These are phyloP conservation scores for Lepidochitona cinerea DNA, from an alignment of 2,888 invertebrate genomes.

Conservation along the genomic window DNA sequence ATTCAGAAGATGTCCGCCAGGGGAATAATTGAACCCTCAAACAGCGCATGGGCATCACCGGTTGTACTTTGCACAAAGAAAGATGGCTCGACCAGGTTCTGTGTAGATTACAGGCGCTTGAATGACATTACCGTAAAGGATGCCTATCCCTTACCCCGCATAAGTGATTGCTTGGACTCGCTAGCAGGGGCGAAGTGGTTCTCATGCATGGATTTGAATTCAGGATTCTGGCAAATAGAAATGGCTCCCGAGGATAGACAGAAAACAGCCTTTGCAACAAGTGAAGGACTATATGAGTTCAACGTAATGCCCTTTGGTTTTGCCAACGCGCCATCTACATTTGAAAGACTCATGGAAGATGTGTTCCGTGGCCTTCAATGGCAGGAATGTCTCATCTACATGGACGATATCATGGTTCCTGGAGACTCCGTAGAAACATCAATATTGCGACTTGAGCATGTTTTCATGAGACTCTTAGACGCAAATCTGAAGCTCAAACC, in stretches of 20 bases:
- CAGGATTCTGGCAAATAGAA: conserved; percentile 4
- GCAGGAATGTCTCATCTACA: no score
- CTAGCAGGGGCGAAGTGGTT: neutral
- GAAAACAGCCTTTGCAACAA: neutral
- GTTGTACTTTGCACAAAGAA: neutral
- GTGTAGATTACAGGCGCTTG: neutral
- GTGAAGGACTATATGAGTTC: neutral
- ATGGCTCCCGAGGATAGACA: no score
- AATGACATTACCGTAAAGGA: neutral
- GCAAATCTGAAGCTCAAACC: no score
- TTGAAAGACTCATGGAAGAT: no score
- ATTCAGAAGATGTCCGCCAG: neutral
- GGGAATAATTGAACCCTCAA: conserved; percentile 1
- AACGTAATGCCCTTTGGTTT: no score
- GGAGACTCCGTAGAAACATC: no score
- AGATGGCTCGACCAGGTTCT: neutral
- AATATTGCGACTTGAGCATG: no score
- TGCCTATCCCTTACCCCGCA: neutral
- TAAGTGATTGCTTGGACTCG: neutral
- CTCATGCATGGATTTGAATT: neutral
- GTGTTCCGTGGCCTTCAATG: no score
- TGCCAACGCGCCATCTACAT: no score
- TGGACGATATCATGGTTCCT: no score
- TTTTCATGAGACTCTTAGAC: no score
- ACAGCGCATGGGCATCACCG: neutral